phyloP scores from a whole-genome alignment of 1,140 invertebrate genomes.

The Sitobion miscanthi region DNA sequence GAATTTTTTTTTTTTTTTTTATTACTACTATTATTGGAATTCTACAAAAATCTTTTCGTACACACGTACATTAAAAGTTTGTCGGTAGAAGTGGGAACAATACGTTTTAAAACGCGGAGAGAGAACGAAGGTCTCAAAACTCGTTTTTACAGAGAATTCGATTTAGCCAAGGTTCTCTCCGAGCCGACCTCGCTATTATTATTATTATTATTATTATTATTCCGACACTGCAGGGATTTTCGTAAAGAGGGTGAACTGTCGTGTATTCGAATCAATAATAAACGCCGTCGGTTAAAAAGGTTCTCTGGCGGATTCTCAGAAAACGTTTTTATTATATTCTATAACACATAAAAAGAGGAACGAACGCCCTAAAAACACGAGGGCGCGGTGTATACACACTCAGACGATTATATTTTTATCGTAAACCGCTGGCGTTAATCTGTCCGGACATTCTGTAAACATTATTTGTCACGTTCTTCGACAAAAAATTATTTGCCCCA shows the following conservation, averaged over 20 bases:
- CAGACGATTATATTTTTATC: not conserved
- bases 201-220: not conserved
- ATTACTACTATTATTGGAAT: not conserved
- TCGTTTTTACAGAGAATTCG: not conserved
- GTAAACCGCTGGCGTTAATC: not conserved
- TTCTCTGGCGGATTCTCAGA: slow-evolving; percentile 12
- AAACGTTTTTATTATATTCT: not conserved
- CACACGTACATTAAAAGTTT: slow-evolving; percentile 17
- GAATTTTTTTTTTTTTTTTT: not conserved
- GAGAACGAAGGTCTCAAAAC: slow-evolving; percentile 3
- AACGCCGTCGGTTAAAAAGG: not conserved
- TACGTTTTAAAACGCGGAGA: not conserved
- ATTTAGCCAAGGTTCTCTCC: not conserved
- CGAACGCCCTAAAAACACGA: not conserved
- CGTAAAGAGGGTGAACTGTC: not conserved
- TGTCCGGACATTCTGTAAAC: not conserved
- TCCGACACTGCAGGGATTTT: slow-evolving; percentile 13
- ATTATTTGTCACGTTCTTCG: not conserved
- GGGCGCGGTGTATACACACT: not conserved
- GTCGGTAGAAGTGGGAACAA: not conserved
- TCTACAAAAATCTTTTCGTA: not conserved
- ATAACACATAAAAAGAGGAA: too few species aligned
- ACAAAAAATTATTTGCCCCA: not conserved
- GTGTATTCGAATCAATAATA: slow-evolving; percentile 23
- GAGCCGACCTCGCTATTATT: not conserved